Base-by-base conservation (phyloP, 2,888 invertebrate species). In the Busseola fusca region DNA sequence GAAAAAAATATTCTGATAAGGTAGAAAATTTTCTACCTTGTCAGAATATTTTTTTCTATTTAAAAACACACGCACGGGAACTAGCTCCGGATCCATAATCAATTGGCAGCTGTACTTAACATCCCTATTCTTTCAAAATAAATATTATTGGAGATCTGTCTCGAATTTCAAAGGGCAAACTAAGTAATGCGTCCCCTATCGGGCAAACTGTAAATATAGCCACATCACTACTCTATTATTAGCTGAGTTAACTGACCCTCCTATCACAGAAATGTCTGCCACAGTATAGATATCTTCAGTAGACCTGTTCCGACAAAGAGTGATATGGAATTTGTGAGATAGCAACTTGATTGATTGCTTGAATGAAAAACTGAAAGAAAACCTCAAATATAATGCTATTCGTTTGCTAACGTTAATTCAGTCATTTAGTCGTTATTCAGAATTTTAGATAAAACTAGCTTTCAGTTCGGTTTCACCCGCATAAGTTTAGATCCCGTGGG, bases 171-270 rank as follows among this genome's bases (percentile, higher is more conserved):
- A 84, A 81, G 74, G 48, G 67, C 65, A 21, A 27, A 45, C n/a
- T 58, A 59, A 74, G 76, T 75, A 74, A 79, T 58, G 69, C 73
- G 64, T 63, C 68, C 76, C 78, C 74, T 81, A 81, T 83, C 74
- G 72, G 14, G 18, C 76, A 57, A 45, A 62, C 52, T 37, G 72
- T 76, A 83, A 78, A 83, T 78, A 82, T 84, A 84, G 77, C 64
- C 60, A 64, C 77, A 70, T 79, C 71, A 71, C 73, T 70, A 67
- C n/a, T 52, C 76, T 84, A 84, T 80, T 82, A 83, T 71, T 87
- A 86, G 74, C 72, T 30, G 80, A 80, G 83, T 86, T 87, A 86
- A 85, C 78, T 88, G 88, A 87, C 87, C 86, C 80, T 59, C 69
- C 80, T 84, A 83, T 86, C 82, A 83, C 66, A 78, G 69, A 27